phyloP scores from a whole-genome alignment of 2,888 invertebrate genomes.

The Oeneis ivallda region DNA sequence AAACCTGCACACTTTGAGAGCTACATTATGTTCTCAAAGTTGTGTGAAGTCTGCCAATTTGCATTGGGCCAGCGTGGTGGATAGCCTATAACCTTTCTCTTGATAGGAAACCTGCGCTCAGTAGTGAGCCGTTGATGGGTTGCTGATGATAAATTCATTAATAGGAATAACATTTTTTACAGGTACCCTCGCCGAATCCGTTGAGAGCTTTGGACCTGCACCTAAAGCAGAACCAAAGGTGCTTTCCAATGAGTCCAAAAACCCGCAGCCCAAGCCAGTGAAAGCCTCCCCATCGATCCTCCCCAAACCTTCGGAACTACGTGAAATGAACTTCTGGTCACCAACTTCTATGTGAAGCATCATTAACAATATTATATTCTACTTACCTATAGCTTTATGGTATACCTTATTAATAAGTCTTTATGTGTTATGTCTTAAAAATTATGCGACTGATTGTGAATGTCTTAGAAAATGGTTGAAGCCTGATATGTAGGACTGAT shows the following conservation, averaged over 20 bases:
- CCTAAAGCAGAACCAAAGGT: constrained; percentile 54
- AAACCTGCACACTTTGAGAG: too few relatives aligned
- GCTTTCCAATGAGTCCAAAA: constrained; percentile 43
- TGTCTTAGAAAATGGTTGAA: background rate
- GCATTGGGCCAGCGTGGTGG: too few relatives aligned
- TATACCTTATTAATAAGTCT: background rate
- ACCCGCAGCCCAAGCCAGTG: constrained; percentile 55
- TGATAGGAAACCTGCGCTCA: too few relatives aligned
- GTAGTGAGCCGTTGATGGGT: too few relatives aligned
- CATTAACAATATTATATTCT: background rate
- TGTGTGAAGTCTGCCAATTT: too few relatives aligned
- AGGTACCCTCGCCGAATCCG: constrained; percentile 65
- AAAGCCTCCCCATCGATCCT: constrained; percentile 63
- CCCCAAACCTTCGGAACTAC: constrained; percentile 86
- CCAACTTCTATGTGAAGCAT: constrained; percentile 88
- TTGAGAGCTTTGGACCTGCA: constrained; percentile 71
- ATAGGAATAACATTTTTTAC: constrained; percentile 13
- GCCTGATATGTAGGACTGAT: background rate
- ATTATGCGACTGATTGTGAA: background rate
- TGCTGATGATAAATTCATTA: too few relatives aligned
- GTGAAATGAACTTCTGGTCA: constrained; percentile 93
- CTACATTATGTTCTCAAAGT: too few relatives aligned
- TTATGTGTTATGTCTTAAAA: background rate
- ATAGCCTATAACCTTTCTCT: too few relatives aligned
- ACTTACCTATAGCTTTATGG: constrained; percentile 13